phyloP scores from a whole-genome alignment of 2,888 invertebrate genomes.

The Cheilosia soror region DNA sequence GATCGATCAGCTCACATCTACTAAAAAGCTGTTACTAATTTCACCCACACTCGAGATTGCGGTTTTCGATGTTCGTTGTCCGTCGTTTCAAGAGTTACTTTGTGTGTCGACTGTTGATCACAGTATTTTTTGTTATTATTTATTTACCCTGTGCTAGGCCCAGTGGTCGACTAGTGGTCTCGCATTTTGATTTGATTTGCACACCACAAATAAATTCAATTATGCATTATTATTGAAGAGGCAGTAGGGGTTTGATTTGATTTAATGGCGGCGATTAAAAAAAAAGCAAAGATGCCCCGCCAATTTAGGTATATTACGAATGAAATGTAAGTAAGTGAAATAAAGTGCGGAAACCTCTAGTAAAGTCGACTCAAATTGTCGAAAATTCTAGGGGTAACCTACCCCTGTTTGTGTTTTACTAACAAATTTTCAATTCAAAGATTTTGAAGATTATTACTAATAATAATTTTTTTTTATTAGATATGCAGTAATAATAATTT shows the following conservation, averaged over 20 bases:
- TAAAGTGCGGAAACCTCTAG: conserved; percentile 53
- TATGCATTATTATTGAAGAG: conserved; percentile 37
- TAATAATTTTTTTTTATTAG: no score
- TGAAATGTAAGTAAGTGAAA: neutral
- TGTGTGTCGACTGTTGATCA: conserved; percentile 45
- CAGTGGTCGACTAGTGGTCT: conserved; percentile 46
- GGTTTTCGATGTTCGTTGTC: conserved; percentile 43
- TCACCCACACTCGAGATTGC: conserved; percentile 65
- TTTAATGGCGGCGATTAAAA: conserved; percentile 68
- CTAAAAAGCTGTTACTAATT: conserved; percentile 73
- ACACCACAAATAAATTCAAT: conserved; percentile 70
- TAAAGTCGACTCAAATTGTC: no score
- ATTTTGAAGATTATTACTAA: no score
- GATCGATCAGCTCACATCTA: conserved; percentile 72
- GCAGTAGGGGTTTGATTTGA: conserved; percentile 76
- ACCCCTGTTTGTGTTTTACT: no score
- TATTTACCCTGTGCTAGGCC: conserved; percentile 36
- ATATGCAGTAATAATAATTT: no score
- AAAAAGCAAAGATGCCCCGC: neutral
- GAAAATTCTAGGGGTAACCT: no score
- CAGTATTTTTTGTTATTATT: conserved; percentile 37
- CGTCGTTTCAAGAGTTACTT: conserved; percentile 39
- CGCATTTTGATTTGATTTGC: conserved; percentile 71
- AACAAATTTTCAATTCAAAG: no score
- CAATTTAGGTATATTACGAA: neutral